These are phyloP conservation scores for Calcarius ornatus DNA, from an alignment of 2,113 vertebrate species.

Conservation along the genomic window DNA sequence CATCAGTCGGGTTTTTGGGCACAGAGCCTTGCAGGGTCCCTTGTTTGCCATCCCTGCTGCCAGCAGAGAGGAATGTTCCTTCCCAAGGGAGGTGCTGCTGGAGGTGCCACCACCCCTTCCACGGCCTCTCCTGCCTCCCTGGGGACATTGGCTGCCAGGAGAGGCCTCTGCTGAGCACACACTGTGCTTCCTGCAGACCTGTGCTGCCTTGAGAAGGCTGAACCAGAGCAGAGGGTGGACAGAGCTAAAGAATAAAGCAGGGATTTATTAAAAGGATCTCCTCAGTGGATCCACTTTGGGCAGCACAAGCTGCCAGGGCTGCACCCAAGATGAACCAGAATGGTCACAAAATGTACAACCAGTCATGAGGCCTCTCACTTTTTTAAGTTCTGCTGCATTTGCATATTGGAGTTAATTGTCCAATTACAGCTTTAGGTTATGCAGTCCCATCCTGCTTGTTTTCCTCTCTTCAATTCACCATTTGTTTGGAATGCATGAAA, in stretches of 20 bases:
- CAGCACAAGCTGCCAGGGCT: neutral
- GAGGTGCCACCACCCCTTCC: neutral
- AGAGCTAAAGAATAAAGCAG: neutral
- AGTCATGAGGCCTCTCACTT: rapidly evolving
- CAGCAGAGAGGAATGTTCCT: neutral
- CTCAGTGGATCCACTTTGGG: neutral
- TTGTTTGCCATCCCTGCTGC: neutral
- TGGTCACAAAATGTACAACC: neutral
- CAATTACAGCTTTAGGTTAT: neutral
- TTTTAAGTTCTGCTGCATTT: neutral
- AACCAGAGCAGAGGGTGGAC: neutral
- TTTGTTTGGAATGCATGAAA: neutral
- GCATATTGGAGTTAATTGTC: neutral
- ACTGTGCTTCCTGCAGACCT: neutral
- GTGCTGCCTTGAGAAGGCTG: neutral
- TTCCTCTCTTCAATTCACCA: neutral
- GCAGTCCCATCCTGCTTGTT: neutral
- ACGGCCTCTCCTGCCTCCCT: neutral
- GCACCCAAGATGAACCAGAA: neutral
- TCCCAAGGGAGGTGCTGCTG: neutral
- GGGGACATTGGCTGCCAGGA: neutral
- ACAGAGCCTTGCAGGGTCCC: neutral
- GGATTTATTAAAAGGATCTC: neutral
- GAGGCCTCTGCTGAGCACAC: neutral
- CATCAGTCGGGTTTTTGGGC: neutral